Conservation (phyloP, 2,797 vertebrate genomes). For the Rhabdophis nuchalis region DNA sequence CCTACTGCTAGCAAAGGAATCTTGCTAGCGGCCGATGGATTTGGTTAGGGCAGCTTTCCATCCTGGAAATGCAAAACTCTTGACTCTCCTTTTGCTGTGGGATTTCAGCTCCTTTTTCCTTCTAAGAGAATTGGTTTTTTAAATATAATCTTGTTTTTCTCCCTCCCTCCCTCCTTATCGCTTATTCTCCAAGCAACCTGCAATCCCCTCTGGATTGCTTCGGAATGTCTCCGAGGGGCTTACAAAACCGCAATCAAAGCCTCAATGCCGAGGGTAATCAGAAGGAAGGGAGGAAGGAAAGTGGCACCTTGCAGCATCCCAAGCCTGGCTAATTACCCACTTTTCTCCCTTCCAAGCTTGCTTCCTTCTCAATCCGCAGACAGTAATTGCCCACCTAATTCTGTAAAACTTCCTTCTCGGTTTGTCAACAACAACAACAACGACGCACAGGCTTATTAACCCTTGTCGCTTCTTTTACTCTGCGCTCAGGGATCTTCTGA, state of each 20-base stretch:
- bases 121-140: background rate
- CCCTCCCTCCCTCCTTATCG: background rate
- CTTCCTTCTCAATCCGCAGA: background rate
- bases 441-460: conserved; percentile 24
- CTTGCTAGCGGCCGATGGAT: background rate
- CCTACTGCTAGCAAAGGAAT: background rate
- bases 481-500: background rate
- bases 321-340: background rate
- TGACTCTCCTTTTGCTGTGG: background rate
- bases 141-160: background rate
- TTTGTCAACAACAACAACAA: background rate
- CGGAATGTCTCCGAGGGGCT: background rate
- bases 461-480: background rate
- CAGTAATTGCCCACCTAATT: background rate
- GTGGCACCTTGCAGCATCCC: background rate
- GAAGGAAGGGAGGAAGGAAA: background rate
- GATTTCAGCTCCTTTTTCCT: background rate
- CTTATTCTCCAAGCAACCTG: background rate
- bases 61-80: background rate
- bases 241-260: background rate
- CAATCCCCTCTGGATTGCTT: background rate
- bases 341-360: background rate
- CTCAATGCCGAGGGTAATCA: background rate
- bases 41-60: background rate
- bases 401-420: background rate